Evolutionary conservation across 2,797 vertebrate genomes (phyloP).

Genomic region (Micromesistius poutassou): DNA sequence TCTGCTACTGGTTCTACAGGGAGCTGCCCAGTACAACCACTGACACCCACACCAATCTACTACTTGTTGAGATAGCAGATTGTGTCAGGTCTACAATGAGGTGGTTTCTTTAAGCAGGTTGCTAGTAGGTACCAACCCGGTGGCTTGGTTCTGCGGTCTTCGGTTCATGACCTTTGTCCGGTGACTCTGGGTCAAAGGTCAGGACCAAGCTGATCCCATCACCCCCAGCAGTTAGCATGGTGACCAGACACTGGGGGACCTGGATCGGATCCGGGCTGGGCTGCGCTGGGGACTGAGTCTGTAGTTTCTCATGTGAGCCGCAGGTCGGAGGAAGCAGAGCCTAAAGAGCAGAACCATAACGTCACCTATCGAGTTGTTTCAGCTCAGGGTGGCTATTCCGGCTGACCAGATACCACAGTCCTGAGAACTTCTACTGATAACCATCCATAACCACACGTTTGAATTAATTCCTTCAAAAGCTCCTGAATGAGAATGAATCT

Average conservation of each 20-base stretch:
- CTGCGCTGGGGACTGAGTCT: not conserved
- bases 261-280: not conserved
- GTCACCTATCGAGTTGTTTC: too few relatives aligned
- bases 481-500: too few relatives aligned
- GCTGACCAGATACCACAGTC: too few relatives aligned
- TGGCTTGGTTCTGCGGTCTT: constrained; percentile 31
- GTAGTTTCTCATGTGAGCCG: constrained; percentile 24
- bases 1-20: not conserved
- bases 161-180: constrained; percentile 46
- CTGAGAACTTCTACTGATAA: too few relatives aligned
- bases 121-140: constrained; percentile 45
- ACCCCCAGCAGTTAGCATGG: constrained; percentile 43
- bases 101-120: not conserved
- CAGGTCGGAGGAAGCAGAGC: not conserved
- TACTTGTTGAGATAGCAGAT: not conserved
- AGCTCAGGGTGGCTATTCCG: too few relatives aligned
- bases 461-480: too few relatives aligned
- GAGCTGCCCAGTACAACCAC: not conserved
- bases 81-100: not conserved
- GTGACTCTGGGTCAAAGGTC: constrained; percentile 60
- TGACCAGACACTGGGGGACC: not conserved
- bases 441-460: not conserved
- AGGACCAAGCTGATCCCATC: constrained; percentile 69
- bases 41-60: not conserved
- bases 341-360: not conserved